phyloP scores from a whole-genome alignment of 2,797 vertebrate genomes.

The Propithecus deckenii region DNA sequence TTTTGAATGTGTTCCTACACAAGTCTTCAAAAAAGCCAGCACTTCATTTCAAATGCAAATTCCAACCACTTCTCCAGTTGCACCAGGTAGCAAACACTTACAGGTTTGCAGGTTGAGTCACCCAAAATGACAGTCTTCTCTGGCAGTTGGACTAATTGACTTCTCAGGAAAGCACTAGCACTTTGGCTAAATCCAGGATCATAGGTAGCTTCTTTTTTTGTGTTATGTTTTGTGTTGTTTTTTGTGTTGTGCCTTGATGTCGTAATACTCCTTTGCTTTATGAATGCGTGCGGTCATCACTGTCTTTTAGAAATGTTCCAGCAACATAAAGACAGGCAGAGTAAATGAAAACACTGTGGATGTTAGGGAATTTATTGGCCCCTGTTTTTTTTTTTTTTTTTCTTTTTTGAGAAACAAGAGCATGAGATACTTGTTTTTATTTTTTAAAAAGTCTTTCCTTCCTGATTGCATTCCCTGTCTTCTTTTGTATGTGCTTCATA shows the following conservation, averaged over 20 bases:
- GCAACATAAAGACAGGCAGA: slow-evolving; percentile 96
- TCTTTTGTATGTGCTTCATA: slow-evolving; percentile 90
- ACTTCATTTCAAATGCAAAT: slow-evolving; percentile 85
- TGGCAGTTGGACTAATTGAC: slow-evolving; percentile 84
- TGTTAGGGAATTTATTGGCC: slow-evolving; percentile 90
- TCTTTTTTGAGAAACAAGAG: slow-evolving; percentile 88
- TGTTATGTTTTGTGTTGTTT: slow-evolving; percentile 80
- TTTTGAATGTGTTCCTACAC: slow-evolving; percentile 89
- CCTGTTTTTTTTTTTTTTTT: slow-evolving; percentile 79
- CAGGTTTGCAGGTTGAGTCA: slow-evolving; percentile 85
- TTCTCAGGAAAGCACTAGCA: slow-evolving; percentile 88
- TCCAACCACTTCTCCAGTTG: slow-evolving; percentile 85
- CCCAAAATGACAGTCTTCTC: slow-evolving; percentile 85
- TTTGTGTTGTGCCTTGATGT: slow-evolving; percentile 85
- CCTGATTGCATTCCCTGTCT: slow-evolving; percentile 90
- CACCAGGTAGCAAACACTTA: slow-evolving; percentile 82
- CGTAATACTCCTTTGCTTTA: slow-evolving; percentile 87
- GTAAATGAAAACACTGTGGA: slow-evolving; percentile 92
- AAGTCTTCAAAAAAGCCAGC: slow-evolving; percentile 90
- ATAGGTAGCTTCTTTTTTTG: slow-evolving; percentile 88
- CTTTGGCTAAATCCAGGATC: slow-evolving; percentile 93
- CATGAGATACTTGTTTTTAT: slow-evolving; percentile 87
- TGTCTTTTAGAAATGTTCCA: slow-evolving; percentile 93
- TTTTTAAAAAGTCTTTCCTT: slow-evolving; percentile 90
- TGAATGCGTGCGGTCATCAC: slow-evolving; percentile 89